These are phyloP conservation scores for Kryptolebias ocellatus DNA, from an alignment of 2,797 vertebrate genomes.

Conservation along the genomic window DNA sequence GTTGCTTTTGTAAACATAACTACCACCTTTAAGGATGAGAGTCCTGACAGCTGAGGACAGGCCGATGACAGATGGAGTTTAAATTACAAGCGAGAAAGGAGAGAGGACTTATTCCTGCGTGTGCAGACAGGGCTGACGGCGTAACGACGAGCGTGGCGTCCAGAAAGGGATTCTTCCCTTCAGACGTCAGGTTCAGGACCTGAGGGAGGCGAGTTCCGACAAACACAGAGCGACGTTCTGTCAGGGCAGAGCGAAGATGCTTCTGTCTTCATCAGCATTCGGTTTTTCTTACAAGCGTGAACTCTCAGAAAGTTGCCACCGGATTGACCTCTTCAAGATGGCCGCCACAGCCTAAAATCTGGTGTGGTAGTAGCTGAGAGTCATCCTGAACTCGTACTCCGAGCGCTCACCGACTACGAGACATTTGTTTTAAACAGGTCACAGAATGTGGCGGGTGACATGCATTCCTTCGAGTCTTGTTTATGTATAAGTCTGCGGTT, in stretches of 20 bases:
- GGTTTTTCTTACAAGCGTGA: too few species aligned
- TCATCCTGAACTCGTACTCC: too few species aligned
- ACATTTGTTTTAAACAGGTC: too few species aligned
- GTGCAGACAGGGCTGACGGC: conserved; percentile 52
- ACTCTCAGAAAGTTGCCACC: too few species aligned
- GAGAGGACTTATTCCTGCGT: conserved; percentile 33
- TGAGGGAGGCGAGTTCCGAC: conserved; percentile 53
- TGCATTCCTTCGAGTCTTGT: too few species aligned
- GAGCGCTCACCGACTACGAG: too few species aligned
- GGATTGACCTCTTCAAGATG: too few species aligned
- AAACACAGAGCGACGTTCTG: conserved; percentile 14
- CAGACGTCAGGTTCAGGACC: conserved; percentile 19
- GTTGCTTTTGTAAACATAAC: conserved; percentile 25
- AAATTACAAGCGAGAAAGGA: conserved; percentile 14
- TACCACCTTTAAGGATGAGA: conserved; percentile 21
- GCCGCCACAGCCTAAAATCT: too few species aligned
- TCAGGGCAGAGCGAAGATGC: neutral
- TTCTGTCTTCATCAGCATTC: too few species aligned
- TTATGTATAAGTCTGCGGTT: too few species aligned
- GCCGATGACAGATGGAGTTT: conserved; percentile 49
- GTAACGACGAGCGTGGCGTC: conserved; percentile 6
- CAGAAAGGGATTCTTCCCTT: conserved; percentile 44
- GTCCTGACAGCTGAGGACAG: conserved; percentile 39
- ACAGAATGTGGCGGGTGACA: too few species aligned
- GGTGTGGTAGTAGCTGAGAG: too few species aligned